Conservation (phyloP, 2,888 invertebrate species). For the Campoletis raptor region DNA sequence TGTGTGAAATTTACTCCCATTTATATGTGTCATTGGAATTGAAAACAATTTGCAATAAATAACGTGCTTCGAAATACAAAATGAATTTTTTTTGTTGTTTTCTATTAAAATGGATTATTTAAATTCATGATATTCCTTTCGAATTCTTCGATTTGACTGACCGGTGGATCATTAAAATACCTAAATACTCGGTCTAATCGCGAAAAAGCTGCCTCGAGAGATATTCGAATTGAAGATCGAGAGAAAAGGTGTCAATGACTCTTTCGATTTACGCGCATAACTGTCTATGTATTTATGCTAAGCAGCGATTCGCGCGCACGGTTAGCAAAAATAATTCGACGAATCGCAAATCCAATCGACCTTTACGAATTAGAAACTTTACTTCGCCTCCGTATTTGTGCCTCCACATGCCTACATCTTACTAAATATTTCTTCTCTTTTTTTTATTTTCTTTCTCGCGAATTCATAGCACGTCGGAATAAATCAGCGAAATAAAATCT, state of each 20-base stretch:
- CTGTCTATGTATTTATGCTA: constrained; percentile 20
- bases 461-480: constrained; percentile 12
- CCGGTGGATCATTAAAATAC: constrained; percentile 27
- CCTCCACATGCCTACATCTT: neutral
- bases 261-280: constrained; percentile 16
- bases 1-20: neutral
- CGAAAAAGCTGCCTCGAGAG: constrained; percentile 13
- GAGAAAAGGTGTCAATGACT: constrained; percentile 54
- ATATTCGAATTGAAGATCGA: constrained; percentile 49
- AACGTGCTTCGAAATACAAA: neutral
- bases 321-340: constrained; percentile 19
- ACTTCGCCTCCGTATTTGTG: neutral
- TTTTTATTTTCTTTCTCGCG: neutral
- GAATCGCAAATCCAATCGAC: constrained; percentile 6
- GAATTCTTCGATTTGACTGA: neutral
- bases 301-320: neutral
- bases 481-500: constrained; percentile 16
- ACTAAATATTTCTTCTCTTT: neutral
- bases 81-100: neutral
- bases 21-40: neutral
- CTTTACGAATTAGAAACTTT: constrained; percentile 33
- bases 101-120: neutral
- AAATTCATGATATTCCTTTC: neutral
- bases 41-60: neutral
- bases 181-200: constrained; percentile 18